Conservation (phyloP, 2,888 invertebrate genomes). For the Pardosa pseudoannulata region DNA sequence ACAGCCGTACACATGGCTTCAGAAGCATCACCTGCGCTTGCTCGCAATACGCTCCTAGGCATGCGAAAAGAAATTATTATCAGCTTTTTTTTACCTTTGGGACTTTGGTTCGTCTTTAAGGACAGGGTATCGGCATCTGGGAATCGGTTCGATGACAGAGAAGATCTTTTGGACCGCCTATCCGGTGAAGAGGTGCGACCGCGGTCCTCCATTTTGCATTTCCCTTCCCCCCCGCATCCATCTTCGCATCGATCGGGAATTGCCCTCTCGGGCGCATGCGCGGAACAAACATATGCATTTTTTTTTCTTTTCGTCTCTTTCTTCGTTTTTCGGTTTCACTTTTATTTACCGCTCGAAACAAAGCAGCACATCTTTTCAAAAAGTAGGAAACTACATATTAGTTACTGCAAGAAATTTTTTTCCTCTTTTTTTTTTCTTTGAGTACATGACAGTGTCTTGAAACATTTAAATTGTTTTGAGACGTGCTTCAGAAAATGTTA, state of each 20-base stretch:
- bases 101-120: constrained; percentile 57
- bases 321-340: no score
- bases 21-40: neutral
- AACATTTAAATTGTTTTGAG: no score
- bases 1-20: constrained; percentile 1
- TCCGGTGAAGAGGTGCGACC: constrained; percentile 52
- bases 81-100: constrained; percentile 70
- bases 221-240: constrained; percentile 20
- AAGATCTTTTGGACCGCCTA: constrained; percentile 71
- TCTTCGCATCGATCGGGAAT: constrained; percentile 39
- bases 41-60: neutral
- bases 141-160: constrained; percentile 66
- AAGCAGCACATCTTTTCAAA: no score
- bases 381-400: no score
- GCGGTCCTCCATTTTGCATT: constrained; percentile 68
- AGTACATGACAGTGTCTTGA: no score
- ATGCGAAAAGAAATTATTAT: neutral
- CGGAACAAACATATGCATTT: constrained; percentile 41
- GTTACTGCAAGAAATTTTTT: no score
- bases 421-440: no score
- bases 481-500: no score
- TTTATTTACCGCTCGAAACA: no score
- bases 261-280: constrained; percentile 27
- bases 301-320: neutral
- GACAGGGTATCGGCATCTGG: constrained; percentile 69